Conservation (phyloP, 2,797 vertebrate species). For the Gadopsis marmoratus region DNA sequence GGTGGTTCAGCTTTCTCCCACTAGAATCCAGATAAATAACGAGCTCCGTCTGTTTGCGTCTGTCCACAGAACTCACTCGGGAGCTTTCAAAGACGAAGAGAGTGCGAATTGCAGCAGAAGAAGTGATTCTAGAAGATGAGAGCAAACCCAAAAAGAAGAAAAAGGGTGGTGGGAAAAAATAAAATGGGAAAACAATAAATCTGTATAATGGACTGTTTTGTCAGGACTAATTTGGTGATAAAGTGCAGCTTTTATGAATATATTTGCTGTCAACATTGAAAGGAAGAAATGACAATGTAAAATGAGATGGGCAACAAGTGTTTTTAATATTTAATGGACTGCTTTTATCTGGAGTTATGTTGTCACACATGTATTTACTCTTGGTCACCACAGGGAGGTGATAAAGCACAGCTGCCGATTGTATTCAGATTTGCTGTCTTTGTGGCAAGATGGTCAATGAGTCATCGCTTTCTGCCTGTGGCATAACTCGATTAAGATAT, state of each 20-base stretch:
- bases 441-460: no score
- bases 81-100: constrained; percentile 74
- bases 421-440: neutral
- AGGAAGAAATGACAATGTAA: constrained; percentile 41
- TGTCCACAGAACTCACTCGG: constrained; percentile 51
- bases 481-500: neutral
- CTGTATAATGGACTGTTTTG: constrained; percentile 28
- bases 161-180: constrained; percentile 60
- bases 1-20: neutral
- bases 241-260: neutral
- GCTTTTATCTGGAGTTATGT: neutral
- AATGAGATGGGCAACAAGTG: constrained; percentile 53
- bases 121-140: constrained; percentile 81
- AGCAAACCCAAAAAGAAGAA: constrained; percentile 79
- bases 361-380: neutral
- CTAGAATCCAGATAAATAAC: neutral
- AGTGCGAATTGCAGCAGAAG: constrained; percentile 70
- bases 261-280: neutral
- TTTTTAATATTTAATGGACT: constrained; percentile 7
- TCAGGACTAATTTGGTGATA: neutral
- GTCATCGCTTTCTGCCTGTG: neutral
- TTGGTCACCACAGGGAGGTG: constrained; percentile 22
- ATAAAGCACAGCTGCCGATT: neutral
- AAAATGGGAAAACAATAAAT: constrained; percentile 51
- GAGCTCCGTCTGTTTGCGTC: neutral